Evolutionary conservation across 1,140 invertebrate genomes (phyloP), one percentile per base, ranked within the genome.

Genomic region (Ptiloglossa arizonensis): DNA sequence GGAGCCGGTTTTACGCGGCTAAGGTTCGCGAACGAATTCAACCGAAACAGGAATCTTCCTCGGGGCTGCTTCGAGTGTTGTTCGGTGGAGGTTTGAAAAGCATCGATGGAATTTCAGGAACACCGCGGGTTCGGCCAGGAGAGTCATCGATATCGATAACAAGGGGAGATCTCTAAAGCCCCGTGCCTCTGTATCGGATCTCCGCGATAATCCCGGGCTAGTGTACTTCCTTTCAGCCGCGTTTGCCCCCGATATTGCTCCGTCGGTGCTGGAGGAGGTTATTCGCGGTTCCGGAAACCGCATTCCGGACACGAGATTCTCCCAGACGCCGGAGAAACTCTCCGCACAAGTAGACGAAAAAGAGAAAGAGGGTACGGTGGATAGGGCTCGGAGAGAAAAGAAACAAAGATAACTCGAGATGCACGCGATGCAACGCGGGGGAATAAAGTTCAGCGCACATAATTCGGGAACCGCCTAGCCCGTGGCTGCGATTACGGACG

Each of bases 361-460:
- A 73, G 32, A 56, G 73, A 82, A 62, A 82, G 56, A 38, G 46
- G 62, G 15, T 35, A 67, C n/a, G 72, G 19, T n/a, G 19, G 19
- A n/a, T 22, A 35, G 41, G 11, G 15, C 3, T 13, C 17, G 19
- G 22, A 24, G 32, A 24, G 6, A 8, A 24, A 41, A 38, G 13
- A 11, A 41, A 41, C 8, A 41, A 41, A 13, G 41, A 41, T 41
- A 41, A 0, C 50, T 57, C 19, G 35, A 57, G 13, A 46, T n/a
- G 35, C 22, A 35, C 38, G 6, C 48, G 48, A 44, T n/a, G 60
- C 50, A 50, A 50, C 24, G 56, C 62, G 32, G 17, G 38, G 56
- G 67, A 83, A 83, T 87, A 85, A 85, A 87, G 77, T 87, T 86
- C 79, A 85, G 74, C 63, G 72, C 68, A 80, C 73, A 83, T 87